phyloP scores from a whole-genome alignment of 2,797 vertebrate species.

The Sternotherus odoratus region DNA sequence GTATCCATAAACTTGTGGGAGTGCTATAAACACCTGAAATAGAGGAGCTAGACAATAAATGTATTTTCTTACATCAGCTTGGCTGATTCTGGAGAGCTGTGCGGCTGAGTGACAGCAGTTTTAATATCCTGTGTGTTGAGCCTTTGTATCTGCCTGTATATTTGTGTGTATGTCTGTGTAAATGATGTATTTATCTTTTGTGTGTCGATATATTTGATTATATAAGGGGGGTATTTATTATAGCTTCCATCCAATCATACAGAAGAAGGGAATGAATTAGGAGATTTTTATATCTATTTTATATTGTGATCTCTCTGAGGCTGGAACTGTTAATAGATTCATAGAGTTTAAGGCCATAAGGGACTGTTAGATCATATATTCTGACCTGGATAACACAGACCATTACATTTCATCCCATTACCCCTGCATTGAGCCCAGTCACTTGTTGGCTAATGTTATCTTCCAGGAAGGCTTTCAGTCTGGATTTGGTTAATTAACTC shows the following conservation, averaged over 20 bases:
- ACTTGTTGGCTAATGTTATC: neutral
- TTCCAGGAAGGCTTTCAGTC: neutral
- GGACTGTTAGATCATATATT: neutral
- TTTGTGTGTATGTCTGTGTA: neutral
- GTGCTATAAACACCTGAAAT: neutral
- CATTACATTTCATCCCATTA: neutral
- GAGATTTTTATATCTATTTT: neutral
- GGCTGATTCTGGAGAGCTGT: neutral
- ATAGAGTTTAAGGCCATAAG: neutral
- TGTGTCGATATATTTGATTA: neutral
- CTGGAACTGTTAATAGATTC: neutral
- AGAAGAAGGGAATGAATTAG: neutral
- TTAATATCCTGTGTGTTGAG: neutral
- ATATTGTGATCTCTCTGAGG: conserved; percentile 13
- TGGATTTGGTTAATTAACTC: accelerated
- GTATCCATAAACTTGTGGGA: neutral
- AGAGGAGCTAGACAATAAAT: neutral
- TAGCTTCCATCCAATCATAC: neutral
- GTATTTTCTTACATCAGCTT: neutral
- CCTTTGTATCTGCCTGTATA: neutral
- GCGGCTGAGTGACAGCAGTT: neutral
- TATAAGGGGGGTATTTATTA: neutral
- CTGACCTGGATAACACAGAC: neutral
- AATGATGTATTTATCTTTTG: neutral
- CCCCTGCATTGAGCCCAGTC: neutral